Evolutionary conservation across 2,113 vertebrate species (phyloP).

Genomic region (Alces alces): DNA sequence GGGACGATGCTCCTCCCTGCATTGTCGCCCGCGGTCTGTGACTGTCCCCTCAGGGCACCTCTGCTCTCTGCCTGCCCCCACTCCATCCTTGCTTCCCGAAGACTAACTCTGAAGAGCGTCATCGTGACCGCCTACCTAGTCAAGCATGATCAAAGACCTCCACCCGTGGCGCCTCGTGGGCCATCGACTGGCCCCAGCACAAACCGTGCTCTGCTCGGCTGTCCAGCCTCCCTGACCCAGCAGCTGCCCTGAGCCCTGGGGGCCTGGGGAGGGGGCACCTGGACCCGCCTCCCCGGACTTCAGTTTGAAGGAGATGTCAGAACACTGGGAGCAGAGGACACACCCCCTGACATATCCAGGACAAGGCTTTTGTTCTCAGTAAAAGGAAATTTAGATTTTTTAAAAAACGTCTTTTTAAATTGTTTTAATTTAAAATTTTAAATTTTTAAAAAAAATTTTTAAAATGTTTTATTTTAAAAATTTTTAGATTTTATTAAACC

Average conservation of each 20-base stretch:
- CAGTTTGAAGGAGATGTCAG: background rate
- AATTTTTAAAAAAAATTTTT: background rate
- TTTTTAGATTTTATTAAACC: background rate
- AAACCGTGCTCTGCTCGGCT: background rate
- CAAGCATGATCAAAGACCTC: background rate
- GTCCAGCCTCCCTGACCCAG: background rate
- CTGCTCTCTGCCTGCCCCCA: background rate
- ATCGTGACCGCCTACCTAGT: background rate
- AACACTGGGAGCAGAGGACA: background rate
- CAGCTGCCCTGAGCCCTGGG: background rate
- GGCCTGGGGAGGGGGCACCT: background rate
- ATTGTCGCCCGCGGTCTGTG: background rate
- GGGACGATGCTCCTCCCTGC: background rate
- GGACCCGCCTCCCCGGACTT: background rate
- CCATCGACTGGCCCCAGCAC: background rate
- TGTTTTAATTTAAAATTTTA: background rate
- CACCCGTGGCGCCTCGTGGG: background rate
- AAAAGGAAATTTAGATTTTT: background rate
- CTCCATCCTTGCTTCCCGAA: background rate
- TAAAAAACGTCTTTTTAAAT: background rate
- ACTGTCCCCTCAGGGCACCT: background rate
- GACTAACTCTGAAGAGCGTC: background rate
- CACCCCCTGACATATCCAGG: background rate
- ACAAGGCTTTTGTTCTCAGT: background rate
- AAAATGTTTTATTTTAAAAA: background rate